Percentiles rank a stretch among this genome's conserved stretches.
These are phyloP conservation scores for Sabellastarte sp. DNA, from an alignment of 2,888 invertebrate species.

Conservation along the genomic window DNA sequence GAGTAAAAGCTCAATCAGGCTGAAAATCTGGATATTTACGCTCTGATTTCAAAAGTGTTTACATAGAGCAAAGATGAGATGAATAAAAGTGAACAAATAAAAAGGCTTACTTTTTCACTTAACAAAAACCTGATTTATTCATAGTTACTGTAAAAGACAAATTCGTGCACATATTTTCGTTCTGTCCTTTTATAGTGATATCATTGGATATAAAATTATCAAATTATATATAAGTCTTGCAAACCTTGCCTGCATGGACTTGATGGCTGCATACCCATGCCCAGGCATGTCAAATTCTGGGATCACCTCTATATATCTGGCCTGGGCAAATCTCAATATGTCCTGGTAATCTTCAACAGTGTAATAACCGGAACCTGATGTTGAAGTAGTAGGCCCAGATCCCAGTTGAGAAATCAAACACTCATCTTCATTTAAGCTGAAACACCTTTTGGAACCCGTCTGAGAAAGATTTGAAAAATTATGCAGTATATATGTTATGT, in stretches of 20 bases:
- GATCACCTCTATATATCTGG: conserved; percentile 38
- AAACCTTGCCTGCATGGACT: conserved; percentile 35
- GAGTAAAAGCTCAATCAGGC: too few species aligned
- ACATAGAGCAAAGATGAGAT: neutral
- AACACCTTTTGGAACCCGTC: conserved; percentile 30
- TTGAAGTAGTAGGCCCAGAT: conserved; percentile 30
- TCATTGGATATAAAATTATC: too few species aligned
- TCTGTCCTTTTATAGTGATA: too few species aligned
- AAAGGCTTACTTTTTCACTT: too few species aligned
- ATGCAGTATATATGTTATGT: too few species aligned
- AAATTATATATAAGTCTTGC: too few species aligned
- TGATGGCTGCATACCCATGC: conserved; percentile 47
- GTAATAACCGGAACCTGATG: conserved; percentile 29
- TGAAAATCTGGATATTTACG: too few species aligned
- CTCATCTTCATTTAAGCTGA: conserved; percentile 30
- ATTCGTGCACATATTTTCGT: too few species aligned
- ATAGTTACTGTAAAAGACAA: too few species aligned
- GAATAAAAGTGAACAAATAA: neutral
- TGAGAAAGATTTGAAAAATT: too few species aligned
- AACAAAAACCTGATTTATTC: too few species aligned
- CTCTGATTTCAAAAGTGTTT: too few species aligned
- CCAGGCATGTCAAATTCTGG: conserved; percentile 56
- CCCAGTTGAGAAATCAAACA: conserved; percentile 37
- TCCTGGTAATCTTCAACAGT: conserved; percentile 36
- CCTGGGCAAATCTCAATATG: conserved; percentile 44